phyloP scores from a whole-genome alignment of 1,140 invertebrate species.

The Palaemon carinicauda region DNA sequence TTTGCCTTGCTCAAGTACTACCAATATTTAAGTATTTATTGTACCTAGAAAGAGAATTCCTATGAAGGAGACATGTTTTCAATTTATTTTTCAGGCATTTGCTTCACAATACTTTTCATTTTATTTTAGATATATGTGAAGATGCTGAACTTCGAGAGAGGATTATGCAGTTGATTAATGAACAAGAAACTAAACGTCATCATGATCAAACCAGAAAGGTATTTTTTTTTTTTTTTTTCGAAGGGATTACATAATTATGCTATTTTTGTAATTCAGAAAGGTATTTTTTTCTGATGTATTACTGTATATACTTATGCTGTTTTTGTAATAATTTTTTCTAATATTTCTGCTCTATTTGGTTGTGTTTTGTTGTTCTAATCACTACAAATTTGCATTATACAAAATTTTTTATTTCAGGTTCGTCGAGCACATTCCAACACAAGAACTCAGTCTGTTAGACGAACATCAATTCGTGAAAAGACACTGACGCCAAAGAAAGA shows the following conservation, averaged over 20 bases:
- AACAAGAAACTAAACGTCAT: conserved; percentile 83
- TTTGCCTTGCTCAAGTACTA: too few relatives aligned
- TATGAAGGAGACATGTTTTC: too few relatives aligned
- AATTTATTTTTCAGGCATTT: too few relatives aligned
- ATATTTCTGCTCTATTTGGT: neutral
- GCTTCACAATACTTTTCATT: neutral
- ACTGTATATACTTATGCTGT: neutral
- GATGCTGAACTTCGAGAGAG: conserved; percentile 91
- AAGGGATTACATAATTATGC: neutral
- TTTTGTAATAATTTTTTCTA: neutral
- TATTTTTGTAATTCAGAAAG: conserved; percentile 60
- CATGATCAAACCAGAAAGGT: conserved; percentile 71
- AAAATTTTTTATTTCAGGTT: conserved; percentile 59
- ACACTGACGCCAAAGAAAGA: conserved; percentile 94
- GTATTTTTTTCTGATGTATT: conserved; percentile 62
- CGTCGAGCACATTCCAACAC: conserved; percentile 62
- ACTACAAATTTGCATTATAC: too few relatives aligned
- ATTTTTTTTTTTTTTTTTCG: neutral
- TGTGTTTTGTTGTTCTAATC: neutral
- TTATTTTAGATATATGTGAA: conserved; percentile 88
- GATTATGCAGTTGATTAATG: conserved; percentile 86
- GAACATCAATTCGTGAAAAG: conserved; percentile 94
- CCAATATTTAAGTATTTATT: too few relatives aligned
- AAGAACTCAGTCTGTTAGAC: conserved; percentile 84
- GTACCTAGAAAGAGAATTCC: too few relatives aligned